Base-by-base conservation (phyloP, 2,888 invertebrate genomes). In the Melinaea marsaeus region DNA sequence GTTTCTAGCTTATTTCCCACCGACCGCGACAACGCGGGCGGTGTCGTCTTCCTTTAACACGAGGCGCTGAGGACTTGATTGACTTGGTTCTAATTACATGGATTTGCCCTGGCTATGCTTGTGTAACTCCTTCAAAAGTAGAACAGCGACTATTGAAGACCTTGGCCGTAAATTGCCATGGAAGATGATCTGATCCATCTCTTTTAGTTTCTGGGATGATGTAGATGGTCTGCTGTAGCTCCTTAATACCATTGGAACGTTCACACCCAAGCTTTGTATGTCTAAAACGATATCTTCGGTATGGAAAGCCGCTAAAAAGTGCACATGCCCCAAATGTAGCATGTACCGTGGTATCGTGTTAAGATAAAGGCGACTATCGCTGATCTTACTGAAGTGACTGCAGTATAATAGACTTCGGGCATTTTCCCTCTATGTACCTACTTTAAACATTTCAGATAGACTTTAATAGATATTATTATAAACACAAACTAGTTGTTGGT, bases 71-170 rank as follows among this genome's bases (percentile, higher is more conserved):
- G n/a, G n/a, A n/a, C n/a, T n/a, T 22, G 22, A 22, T 22, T 22
- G 0, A 22, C 22, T 22, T 22, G 22, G 22, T 22, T 22, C 22
- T 22, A 22, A 22, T 22, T 22, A 22, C 22, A 22, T 22, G 22
- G 22, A 22, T 22, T 22, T 22, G 22, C 22, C 22, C 22, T 22
- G 22, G 22, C 22, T 22, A 22, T 22, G 22, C 22, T 22, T 22
- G 22, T 1, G 22, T 22, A 22, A 22, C 22, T 22, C 22, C 22
- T 22, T 22, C 22, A 0, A 0, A 22, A 22, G 22, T 22, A 22
- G 45, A 45, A 45, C 45, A 45, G 45, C 45, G 45, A 45, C 45
- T 45, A 45, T 45, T 45, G 45, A 45, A 45, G 45, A 45, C 45
- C 2, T 45, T 45, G 45, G 11, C 11, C 45, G 45, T 45, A 45